phyloP scores from a whole-genome alignment of 2,888 invertebrate genomes.

The Drosophila maculinotata region DNA sequence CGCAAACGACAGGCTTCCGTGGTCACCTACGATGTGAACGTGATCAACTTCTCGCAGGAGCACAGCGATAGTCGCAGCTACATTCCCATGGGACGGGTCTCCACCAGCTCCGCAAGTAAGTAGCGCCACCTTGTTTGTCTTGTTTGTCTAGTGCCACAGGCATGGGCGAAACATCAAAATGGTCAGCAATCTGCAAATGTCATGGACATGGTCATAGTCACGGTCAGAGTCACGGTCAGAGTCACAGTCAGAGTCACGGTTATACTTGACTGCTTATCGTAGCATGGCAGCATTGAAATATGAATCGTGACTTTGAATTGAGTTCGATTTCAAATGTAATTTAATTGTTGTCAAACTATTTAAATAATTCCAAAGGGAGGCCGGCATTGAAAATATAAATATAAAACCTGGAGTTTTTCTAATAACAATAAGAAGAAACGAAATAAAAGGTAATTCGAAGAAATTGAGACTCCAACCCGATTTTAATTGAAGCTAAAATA shows the following conservation, averaged over 20 bases:
- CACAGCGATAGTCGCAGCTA: slow-evolving; percentile 84
- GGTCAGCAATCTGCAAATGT: slow-evolving; percentile 40
- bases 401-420: no score
- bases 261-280: slow-evolving; percentile 9
- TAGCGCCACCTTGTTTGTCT: slow-evolving; percentile 34
- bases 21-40: slow-evolving; percentile 85
- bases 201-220: slow-evolving; percentile 19
- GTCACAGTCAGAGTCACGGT: slow-evolving; percentile 23
- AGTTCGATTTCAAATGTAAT: slow-evolving; percentile 12
- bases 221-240: no score
- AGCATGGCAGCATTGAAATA: slow-evolving; percentile 2
- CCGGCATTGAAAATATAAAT: no score
- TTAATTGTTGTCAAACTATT: no score
- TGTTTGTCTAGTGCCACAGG: neutral
- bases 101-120: slow-evolving; percentile 85
- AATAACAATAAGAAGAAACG: no score
- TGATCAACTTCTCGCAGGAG: slow-evolving; percentile 85
- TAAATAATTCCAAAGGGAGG: no score
- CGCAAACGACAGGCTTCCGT: slow-evolving; percentile 85
- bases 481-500: no score
- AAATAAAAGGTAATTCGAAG: no score
- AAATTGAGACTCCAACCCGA: no score
- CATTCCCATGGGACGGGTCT: slow-evolving; percentile 85
- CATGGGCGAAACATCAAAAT: slow-evolving; percentile 16
- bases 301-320: slow-evolving; percentile 8